Evolutionary conservation across 2,113 vertebrate genomes (phyloP).

Genomic region (Labeo rohita): DNA sequence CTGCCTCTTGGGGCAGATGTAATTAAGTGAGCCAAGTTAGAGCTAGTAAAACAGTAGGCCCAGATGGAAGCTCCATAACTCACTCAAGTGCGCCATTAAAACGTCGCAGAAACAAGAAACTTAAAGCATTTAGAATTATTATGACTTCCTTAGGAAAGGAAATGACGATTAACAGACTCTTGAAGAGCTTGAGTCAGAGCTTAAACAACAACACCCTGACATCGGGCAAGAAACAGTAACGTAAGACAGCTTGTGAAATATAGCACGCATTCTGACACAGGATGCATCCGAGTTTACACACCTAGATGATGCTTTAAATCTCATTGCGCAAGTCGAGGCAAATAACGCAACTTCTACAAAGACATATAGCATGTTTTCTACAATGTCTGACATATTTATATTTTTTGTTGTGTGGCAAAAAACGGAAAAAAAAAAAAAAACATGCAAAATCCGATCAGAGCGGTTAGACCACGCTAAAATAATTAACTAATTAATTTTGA

Average conservation of each 20-base stretch:
- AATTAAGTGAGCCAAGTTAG: constrained; percentile 60
- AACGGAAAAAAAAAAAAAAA: no score
- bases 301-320: background rate
- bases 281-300: background rate
- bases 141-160: constrained; percentile 54
- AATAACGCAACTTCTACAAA: no score
- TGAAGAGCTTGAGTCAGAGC: constrained; percentile 39
- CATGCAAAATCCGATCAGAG: no score
- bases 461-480: no score
- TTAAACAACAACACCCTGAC: constrained; percentile 36
- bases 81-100: constrained; percentile 57
- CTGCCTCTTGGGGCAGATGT: constrained; percentile 53
- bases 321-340: background rate
- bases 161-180: constrained; percentile 52
- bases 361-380: no score
- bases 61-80: constrained; percentile 59
- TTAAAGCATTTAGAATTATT: constrained; percentile 56
- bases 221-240: background rate
- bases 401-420: no score
- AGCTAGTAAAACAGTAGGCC: constrained; percentile 62
- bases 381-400: no score
- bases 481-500: no score
- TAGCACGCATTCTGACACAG: constrained; percentile 17
- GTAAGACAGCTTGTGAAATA: constrained; percentile 15
- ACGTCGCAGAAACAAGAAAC: constrained; percentile 55